Percentiles rank a stretch among this genome's conserved stretches.
Evolutionary conservation across 2,888 invertebrate species (phyloP).

Genomic region (Cephonodes hylas): DNA sequence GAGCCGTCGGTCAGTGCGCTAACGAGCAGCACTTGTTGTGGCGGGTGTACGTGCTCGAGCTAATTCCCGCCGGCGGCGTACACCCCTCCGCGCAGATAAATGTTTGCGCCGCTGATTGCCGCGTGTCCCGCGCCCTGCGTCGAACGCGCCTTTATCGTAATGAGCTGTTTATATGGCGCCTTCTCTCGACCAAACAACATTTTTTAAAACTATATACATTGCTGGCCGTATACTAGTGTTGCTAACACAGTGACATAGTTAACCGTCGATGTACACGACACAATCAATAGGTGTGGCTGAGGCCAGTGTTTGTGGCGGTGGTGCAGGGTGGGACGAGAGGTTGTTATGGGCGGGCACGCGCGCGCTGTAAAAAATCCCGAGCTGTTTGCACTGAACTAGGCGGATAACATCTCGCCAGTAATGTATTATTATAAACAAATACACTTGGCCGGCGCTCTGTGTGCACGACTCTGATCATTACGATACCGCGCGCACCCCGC

Average conservation of each 20-base stretch:
- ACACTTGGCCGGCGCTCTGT: conserved; percentile 43
- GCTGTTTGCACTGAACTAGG: conserved; percentile 39
- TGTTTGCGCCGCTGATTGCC: conserved; percentile 37
- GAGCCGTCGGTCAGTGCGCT: not conserved
- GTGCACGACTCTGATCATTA: conserved; percentile 32
- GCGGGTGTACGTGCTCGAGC: not conserved
- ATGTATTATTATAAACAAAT: conserved; percentile 48
- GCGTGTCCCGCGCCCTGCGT: conserved; percentile 26
- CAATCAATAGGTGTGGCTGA: not conserved
- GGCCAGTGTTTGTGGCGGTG: conserved; percentile 11
- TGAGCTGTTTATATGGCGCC: conserved; percentile 45
- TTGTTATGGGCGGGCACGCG: conserved; percentile 51
- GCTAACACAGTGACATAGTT: not conserved
- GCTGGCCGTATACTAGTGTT: not conserved
- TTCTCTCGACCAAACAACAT: not conserved
- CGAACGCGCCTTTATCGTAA: conserved; percentile 45
- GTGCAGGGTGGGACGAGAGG: conserved; percentile 26
- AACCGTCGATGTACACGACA: not conserved
- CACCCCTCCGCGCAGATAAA: conserved; percentile 12
- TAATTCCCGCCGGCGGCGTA: not conserved
- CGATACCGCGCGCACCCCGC: not conserved
- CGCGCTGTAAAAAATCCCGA: conserved; percentile 45
- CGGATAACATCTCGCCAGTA: conserved; percentile 42
- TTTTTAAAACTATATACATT: not conserved
- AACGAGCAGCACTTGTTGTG: conserved; percentile 4